Evolutionary conservation across 2,113 vertebrate species (phyloP).

Genomic region (Sisor rabdophorus): DNA sequence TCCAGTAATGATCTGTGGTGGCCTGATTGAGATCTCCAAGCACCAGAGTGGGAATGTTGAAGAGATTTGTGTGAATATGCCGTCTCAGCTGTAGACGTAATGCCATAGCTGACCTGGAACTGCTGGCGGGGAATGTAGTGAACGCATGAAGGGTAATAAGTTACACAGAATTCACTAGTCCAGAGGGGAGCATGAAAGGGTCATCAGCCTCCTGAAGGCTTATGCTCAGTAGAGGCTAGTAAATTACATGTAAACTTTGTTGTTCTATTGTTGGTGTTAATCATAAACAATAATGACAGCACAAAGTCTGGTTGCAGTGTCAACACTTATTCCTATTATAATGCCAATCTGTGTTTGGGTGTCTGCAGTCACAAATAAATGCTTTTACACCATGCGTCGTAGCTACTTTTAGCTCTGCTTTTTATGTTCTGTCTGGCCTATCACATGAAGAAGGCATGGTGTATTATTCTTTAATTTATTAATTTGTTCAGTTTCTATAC

Average conservation of each 20-base stretch:
- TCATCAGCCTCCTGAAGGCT: constrained; percentile 11
- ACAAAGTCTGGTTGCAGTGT: constrained; percentile 1
- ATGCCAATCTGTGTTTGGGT: constrained; percentile 5
- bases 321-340: constrained; percentile 4
- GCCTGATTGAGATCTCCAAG: constrained; percentile 31
- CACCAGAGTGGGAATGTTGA: constrained; percentile 29
- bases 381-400: neutral
- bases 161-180: constrained; percentile 25
- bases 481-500: too few species aligned
- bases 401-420: neutral
- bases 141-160: constrained; percentile 39
- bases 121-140: constrained; percentile 35
- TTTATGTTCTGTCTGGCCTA: neutral
- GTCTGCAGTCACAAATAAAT: constrained; percentile 4
- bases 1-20: constrained; percentile 33
- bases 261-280: constrained; percentile 8
- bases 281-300: constrained; percentile 14
- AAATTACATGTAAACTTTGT: constrained; percentile 27
- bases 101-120: constrained; percentile 44
- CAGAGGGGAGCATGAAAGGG: constrained; percentile 11
- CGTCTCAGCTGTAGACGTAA: constrained; percentile 45
- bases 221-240: constrained; percentile 5
- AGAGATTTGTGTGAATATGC: constrained; percentile 40
- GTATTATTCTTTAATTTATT: too few species aligned
- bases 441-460: neutral